Evolutionary conservation across 2,888 invertebrate species (phyloP).

Genomic region (Balanococcus diminutus): DNA sequence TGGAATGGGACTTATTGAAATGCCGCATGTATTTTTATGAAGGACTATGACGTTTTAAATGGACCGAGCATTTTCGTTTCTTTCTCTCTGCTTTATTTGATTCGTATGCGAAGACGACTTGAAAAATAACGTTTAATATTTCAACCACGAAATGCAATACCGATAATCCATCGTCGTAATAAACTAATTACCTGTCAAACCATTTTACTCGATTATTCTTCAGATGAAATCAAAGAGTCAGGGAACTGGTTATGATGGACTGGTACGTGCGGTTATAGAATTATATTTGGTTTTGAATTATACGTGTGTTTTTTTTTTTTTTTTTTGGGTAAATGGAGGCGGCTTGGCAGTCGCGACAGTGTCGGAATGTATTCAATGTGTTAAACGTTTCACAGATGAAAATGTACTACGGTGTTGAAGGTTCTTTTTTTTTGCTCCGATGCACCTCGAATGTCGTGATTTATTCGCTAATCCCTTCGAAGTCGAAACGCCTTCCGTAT

Average conservation of each 20-base stretch:
- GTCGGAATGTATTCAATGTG: not conserved
- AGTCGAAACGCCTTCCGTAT: not conserved
- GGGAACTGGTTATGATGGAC: not conserved
- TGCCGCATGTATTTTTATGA: not conserved
- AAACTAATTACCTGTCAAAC: conserved; percentile 43
- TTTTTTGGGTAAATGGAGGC: not conserved
- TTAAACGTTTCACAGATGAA: not conserved
- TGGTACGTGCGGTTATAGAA: not conserved
- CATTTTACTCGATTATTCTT: conserved; percentile 1
- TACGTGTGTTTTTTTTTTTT: not conserved
- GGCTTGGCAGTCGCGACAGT: not conserved
- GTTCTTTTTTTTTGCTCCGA: not conserved
- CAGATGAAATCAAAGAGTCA: not conserved
- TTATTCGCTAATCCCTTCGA: not conserved
- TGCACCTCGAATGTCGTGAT: conserved; percentile 2
- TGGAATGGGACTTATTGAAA: not conserved
- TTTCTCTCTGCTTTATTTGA: not conserved
- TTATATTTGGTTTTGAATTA: not conserved
- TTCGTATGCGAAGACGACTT: not conserved
- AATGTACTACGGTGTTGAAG: not conserved
- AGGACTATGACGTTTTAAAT: not conserved
- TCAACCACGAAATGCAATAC: conserved; percentile 39
- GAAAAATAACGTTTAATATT: conserved; percentile 39
- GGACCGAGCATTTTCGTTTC: not conserved
- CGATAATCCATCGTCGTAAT: conserved; percentile 39